A percentile compares a stretch with the other conserved stretches of the same genome.
Evolutionary conservation across 2,797 vertebrate genomes (phyloP).

Genomic region (Sebastes hubbsi): DNA sequence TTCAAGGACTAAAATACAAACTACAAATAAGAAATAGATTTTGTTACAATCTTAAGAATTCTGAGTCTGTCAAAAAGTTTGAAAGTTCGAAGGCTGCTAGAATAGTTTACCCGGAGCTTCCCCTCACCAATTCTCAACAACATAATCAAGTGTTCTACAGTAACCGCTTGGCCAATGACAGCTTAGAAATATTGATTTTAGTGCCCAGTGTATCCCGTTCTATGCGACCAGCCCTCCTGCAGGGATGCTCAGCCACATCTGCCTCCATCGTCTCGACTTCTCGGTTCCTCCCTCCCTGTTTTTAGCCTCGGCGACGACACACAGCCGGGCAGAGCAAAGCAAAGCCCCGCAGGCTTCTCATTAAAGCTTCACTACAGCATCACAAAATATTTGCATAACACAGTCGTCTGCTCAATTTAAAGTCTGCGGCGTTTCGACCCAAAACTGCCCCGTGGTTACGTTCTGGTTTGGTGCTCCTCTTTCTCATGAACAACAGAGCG

Average conservation of each 20-base stretch:
- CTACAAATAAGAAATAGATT: not conserved
- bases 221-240: not conserved
- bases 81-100: not conserved
- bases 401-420: constrained; percentile 50
- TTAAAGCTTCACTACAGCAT: constrained; percentile 37
- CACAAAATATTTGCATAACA: constrained; percentile 54
- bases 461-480: constrained; percentile 29
- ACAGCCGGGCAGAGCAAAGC: not conserved
- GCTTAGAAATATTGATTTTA: not conserved
- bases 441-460: constrained; percentile 9
- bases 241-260: constrained; percentile 23
- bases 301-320: constrained; percentile 5
- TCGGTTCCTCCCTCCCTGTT: constrained; percentile 10
- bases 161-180: not conserved
- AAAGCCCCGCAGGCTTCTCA: constrained; percentile 33
- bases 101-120: not conserved
- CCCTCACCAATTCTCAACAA: not conserved
- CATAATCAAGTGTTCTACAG: not conserved
- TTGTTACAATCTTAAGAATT: not conserved
- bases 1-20: not conserved
- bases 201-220: not conserved
- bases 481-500: constrained; percentile 11
- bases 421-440: constrained; percentile 27
- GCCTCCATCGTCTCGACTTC: not conserved
- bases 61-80: not conserved